These are phyloP conservation scores for Drosophila infuscata DNA, from an alignment of 2,888 invertebrate genomes.

Conservation along the genomic window DNA sequence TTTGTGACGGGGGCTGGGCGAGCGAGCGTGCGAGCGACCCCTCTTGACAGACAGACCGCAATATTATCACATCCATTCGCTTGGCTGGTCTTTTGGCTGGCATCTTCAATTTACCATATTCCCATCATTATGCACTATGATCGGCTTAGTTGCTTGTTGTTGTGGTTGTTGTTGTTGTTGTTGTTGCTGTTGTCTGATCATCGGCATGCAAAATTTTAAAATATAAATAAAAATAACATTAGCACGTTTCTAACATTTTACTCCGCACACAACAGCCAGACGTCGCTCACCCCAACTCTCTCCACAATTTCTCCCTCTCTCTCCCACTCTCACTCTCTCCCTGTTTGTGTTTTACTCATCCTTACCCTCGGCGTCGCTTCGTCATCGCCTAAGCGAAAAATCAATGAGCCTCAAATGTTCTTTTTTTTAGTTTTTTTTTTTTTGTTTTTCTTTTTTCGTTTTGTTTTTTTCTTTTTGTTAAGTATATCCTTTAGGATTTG, in stretches of 20 bases:
- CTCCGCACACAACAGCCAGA: conserved; percentile 8
- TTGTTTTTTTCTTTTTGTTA: conserved; percentile 7
- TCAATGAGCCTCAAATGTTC: conserved; percentile 52
- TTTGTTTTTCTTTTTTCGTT: conserved; percentile 18
- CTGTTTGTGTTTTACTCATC: conserved; percentile 32
- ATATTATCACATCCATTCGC: conserved; percentile 51
- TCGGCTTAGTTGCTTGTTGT: conserved; percentile 14
- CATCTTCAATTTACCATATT: not conserved
- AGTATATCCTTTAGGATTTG: conserved; percentile 21
- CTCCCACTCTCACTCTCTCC: conserved; percentile 6
- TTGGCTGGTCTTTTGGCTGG: conserved; percentile 27
- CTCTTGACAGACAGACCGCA: conserved; percentile 34
- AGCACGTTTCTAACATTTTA: conserved; percentile 14
- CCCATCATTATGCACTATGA: conserved; percentile 30
- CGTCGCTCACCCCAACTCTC: conserved; percentile 13
- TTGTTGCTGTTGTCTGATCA: not conserved
- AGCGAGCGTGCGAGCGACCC: conserved; percentile 6
- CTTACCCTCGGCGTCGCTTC: conserved; percentile 20
- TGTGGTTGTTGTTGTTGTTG: not conserved
- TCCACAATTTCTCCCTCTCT: conserved; percentile 6
- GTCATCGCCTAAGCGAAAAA: conserved; percentile 40
- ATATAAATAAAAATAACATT: conserved; percentile 7
- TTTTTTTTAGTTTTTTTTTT: conserved; percentile 36
- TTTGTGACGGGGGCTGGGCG: conserved; percentile 43
- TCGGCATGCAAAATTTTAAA: conserved; percentile 1